Evolutionary conservation across 2,888 invertebrate species (phyloP).

Genomic region (Pachycephus smyrnensis): DNA sequence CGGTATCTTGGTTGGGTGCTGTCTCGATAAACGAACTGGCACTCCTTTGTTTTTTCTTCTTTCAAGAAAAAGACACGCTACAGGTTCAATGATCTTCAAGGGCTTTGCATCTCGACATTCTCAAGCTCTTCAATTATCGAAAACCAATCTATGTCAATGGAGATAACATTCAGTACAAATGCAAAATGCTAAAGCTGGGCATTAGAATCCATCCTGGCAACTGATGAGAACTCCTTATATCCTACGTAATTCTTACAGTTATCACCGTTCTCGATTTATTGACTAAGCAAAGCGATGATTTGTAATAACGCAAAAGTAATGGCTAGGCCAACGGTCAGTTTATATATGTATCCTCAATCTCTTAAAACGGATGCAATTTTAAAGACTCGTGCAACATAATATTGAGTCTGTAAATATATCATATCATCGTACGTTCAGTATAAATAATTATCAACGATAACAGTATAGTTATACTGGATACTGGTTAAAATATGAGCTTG

Average conservation of each 20-base stretch:
- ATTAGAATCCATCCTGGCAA: background rate
- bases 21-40: background rate
- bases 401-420: background rate
- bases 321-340: background rate
- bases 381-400: background rate
- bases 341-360: background rate
- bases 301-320: background rate
- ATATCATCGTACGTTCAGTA: background rate
- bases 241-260: background rate
- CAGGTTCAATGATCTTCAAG: background rate
- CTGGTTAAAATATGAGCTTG: background rate
- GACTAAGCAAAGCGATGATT: background rate
- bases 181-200: background rate
- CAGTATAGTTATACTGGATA: background rate
- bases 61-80: background rate
- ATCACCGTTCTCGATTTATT: background rate
- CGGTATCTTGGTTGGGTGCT: slow-evolving; percentile 22
- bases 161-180: background rate
- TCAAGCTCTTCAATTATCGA: background rate
- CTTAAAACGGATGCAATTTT: background rate
- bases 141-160: background rate
- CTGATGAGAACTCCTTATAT: background rate
- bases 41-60: slow-evolving; percentile 1
- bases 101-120: background rate
- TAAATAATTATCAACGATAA: background rate